These are phyloP conservation scores for Cacatua alba DNA, from an alignment of 2,113 vertebrate genomes.

Conservation along the genomic window DNA sequence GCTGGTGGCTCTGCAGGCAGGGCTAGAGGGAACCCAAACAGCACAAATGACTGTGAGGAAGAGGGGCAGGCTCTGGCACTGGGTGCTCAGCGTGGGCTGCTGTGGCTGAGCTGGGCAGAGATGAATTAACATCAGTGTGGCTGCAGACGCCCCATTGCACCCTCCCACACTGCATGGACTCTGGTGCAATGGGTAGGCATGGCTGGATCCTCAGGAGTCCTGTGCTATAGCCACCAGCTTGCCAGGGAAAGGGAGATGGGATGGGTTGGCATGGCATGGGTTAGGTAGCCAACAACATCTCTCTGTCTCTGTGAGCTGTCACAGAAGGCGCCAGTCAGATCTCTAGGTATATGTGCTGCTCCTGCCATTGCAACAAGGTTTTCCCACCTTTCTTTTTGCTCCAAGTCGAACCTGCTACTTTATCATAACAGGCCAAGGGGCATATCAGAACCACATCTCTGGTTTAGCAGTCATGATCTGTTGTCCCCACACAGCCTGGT, in stretches of 20 bases:
- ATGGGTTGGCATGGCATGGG: neutral
- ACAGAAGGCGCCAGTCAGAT: accelerated
- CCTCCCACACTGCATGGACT: neutral
- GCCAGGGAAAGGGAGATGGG: neutral
- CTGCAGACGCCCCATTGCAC: neutral
- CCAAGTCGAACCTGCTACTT: neutral
- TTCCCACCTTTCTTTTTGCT: neutral
- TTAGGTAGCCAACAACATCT: neutral
- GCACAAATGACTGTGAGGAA: neutral
- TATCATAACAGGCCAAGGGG: neutral
- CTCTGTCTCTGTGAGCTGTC: neutral
- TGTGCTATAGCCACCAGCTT: too few relatives aligned
- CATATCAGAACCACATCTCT: neutral
- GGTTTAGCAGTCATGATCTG: neutral
- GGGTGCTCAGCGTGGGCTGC: neutral
- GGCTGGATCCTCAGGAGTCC: neutral
- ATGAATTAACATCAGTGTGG: accelerated
- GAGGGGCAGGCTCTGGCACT: neutral
- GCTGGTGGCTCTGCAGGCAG: neutral
- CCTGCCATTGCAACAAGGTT: neutral
- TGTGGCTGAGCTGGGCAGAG: neutral
- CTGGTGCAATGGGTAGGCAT: neutral
- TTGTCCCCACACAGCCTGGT: slow-evolving; percentile 29
- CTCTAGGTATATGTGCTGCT: neutral
- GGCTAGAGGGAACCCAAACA: neutral